phyloP scores from a whole-genome alignment of 2,113 vertebrate species.

The Labrus mixtus region DNA sequence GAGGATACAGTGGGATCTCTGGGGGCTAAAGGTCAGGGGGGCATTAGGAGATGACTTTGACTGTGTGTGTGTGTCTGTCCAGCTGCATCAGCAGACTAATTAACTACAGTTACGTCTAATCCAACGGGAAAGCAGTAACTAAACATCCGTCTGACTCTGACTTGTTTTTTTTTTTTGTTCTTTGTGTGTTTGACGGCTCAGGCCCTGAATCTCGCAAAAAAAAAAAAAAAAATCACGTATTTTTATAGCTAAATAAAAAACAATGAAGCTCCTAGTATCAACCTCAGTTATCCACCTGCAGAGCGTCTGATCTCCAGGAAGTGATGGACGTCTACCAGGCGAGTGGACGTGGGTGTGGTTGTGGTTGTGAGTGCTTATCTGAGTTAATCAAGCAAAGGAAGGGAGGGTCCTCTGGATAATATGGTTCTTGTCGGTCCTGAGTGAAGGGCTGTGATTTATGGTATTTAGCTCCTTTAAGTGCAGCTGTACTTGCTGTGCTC shows the following conservation, averaged over 20 bases:
- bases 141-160: neutral
- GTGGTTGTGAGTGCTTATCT: conserved; percentile 22
- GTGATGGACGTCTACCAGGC: conserved; percentile 6
- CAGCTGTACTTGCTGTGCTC: neutral
- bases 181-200: neutral
- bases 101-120: neutral
- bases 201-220: neutral
- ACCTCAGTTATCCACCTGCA: neutral
- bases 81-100: conserved; percentile 14
- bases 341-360: conserved; percentile 2
- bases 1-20: conserved; percentile 12
- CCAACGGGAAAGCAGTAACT: neutral
- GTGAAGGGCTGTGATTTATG: neutral
- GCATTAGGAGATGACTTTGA: conserved; percentile 8
- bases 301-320: neutral
- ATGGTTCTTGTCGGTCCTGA: neutral
- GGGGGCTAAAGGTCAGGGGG: conserved; percentile 44
- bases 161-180: too few species aligned
- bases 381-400: conserved; percentile 19
- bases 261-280: too few species aligned
- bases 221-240: too few species aligned
- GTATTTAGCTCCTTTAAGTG: conserved; percentile 3
- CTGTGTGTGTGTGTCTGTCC: conserved; percentile 32
- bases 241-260: too few species aligned
- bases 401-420: neutral